Base-by-base conservation (phyloP, 2,797 vertebrate species). In the Dallia pectoralis region DNA sequence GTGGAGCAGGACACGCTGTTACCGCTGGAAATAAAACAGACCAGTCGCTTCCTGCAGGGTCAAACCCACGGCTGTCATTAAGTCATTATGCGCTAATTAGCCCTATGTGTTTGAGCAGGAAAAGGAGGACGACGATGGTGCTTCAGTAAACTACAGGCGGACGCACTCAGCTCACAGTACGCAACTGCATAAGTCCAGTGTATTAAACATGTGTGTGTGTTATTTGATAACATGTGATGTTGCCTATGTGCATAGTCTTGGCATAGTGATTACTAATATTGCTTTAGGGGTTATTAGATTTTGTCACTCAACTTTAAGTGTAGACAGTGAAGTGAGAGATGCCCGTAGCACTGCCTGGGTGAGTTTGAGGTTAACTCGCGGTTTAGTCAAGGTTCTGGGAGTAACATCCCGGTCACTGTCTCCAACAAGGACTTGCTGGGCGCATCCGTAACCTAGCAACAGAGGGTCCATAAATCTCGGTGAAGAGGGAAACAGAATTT, bases 81-180 rank as follows among this genome's bases (percentile, higher is more conserved):
- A 91, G 87, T 89, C 85, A 91, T 92, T 89, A 89, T 83, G 82
- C 56, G 12, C 84, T 85, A 88, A 90, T 92, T 90, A 91, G 82
- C 80, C 80, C 76, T 77, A 77, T 66, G 73, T 91, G 86, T 85
- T 59, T 25, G 22, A 79, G 83, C 63, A 56, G 70, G 76, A 77
- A 76, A 67, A 30, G 79, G 51, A 74, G 79, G 33, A 71, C 77
- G 48, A 16, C 19, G 73, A 44, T 19, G 61, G 30, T 77, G 33
- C 75, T 72, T 69, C 78, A 68, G 70, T 32, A 76, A 48, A 70
- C 64, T 22, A 27, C 67, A 68, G 74, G 73, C 75, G 79, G 71
- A 47, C 77, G 76, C 81, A 79, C 67, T 74, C n/a, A 2, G 61
- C 70, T 77, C 82, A 32, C 51, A 76, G 80, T 56, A 40, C 47